Evolutionary conservation across 2,113 vertebrate genomes (phyloP).

Genomic region (Falcunculus frontatus): DNA sequence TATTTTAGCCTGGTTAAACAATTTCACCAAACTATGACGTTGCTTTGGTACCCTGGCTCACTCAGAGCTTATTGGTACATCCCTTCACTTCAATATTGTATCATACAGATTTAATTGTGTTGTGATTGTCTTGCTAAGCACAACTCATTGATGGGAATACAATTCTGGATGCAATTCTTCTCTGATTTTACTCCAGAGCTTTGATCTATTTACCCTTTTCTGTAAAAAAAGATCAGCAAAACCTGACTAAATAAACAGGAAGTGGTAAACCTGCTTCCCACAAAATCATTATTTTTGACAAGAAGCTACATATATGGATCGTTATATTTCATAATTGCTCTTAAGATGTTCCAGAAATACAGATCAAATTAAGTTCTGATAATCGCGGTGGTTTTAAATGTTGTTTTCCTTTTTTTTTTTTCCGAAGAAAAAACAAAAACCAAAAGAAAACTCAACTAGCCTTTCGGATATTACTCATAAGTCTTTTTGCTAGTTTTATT

Average conservation of each 20-base stretch:
- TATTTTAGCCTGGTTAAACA: neutral
- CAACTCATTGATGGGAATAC: neutral
- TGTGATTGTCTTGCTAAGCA: neutral
- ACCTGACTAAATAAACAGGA: neutral
- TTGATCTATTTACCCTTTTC: neutral
- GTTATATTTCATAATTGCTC: neutral
- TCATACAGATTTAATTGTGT: neutral
- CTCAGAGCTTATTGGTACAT: neutral
- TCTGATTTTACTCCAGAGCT: neutral
- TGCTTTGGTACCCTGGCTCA: neutral
- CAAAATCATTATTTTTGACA: neutral
- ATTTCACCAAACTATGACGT: neutral
- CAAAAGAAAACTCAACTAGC: neutral
- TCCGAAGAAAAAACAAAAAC: rapidly evolving
- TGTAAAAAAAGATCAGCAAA: neutral
- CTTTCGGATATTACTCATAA: neutral
- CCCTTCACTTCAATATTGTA: neutral
- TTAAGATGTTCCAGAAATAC: neutral
- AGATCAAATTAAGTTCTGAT: neutral
- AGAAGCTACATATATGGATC: neutral
- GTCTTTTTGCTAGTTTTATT: neutral
- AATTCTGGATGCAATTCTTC: neutral
- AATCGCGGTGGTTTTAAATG: neutral
- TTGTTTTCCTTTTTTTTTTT: neutral
- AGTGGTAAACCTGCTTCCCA: neutral